A percentile compares a stretch with the other conserved stretches of the same genome.
Evolutionary conservation across 2,113 vertebrate genomes (phyloP).

Genomic region (Naja naja): DNA sequence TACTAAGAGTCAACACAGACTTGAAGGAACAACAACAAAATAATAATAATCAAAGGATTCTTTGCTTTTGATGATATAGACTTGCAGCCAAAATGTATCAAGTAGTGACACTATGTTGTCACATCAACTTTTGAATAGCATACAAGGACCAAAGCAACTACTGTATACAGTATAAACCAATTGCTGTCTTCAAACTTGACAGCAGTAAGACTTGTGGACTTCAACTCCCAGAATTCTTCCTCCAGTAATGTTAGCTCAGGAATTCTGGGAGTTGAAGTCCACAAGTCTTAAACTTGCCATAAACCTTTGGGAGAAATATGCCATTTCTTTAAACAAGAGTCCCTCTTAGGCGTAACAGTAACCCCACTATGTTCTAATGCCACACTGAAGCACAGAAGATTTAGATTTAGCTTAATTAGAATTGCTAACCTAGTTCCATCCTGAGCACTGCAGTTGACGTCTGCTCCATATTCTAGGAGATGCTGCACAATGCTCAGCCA

Average conservation of each 20-base stretch:
- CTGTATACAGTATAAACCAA: not conserved
- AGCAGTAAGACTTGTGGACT: too few relatives aligned
- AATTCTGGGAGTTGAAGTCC: too few relatives aligned
- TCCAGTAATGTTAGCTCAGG: too few relatives aligned
- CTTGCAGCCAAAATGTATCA: not conserved
- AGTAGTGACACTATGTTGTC: not conserved
- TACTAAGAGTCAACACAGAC: not conserved
- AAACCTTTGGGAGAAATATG: not conserved
- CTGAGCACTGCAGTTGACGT: slow-evolving; percentile 95
- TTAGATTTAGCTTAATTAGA: not conserved
- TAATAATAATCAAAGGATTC: not conserved
- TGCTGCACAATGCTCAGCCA: slow-evolving; percentile 90
- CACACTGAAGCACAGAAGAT: not conserved
- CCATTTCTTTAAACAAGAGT: not conserved
- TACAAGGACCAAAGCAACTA: not conserved
- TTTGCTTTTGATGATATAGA: not conserved
- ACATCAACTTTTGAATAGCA: not conserved
- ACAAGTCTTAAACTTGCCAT: too few relatives aligned
- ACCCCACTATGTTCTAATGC: not conserved
- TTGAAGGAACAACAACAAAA: not conserved
- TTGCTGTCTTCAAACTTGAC: too few relatives aligned
- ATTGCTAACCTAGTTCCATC: slow-evolving; percentile 87
- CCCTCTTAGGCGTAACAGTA: not conserved
- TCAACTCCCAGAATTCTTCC: too few relatives aligned
- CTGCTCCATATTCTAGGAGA: slow-evolving; percentile 88